Evolutionary conservation across 2,113 vertebrate genomes (phyloP), one percentile per base, ranked within the genome.

Genomic region (Machaerirhynchus nigripectus): DNA sequence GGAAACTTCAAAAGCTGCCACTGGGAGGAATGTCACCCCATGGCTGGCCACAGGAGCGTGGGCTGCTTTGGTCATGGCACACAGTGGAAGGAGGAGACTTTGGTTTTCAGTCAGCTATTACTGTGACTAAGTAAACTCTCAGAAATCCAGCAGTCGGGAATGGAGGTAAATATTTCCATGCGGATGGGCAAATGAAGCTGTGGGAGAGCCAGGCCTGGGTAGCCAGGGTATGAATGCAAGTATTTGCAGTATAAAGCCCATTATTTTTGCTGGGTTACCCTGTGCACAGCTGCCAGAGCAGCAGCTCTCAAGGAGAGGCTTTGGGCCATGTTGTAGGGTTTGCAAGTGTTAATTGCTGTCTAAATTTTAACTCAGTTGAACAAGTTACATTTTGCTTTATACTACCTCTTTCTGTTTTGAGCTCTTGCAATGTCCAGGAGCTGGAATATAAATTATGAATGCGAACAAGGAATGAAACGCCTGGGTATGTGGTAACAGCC

Each of bases 1-100:
- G 31, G 61, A 74, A 91, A 83, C 79, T 93, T 93, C 91, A 91
- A 52, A 94, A 93, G 87, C 67, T 86, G 78, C 82, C 82, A 87
- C 82, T 0, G 0, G 30, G 55, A 87, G 81, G 87, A 85, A 84
- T 76, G 87, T 91, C n/a, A 42, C 55, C 35, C 64, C 44, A 1
- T 47, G 76, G 59, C 83, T 56, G 7, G 71, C 87, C 77, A 56
- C 35, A 44, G 84, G 31, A 90, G 71, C 0, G 21, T 94, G 88
- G 57, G 85, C 75, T 85, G 84, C 74, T 83, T 89, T 90, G 82
- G 84, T 63, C 35, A 37, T 49, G 71, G 88, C 49, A 75, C 7
- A 2, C 28, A 0, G 2, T 52, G 33, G 76, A 81, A 84, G 33
- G 30, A 59, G 49, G 39, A 90, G 76, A 67, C 20, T n/a, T 52